phyloP scores from a whole-genome alignment of 2,888 invertebrate genomes.

The Pammene aurita region DNA sequence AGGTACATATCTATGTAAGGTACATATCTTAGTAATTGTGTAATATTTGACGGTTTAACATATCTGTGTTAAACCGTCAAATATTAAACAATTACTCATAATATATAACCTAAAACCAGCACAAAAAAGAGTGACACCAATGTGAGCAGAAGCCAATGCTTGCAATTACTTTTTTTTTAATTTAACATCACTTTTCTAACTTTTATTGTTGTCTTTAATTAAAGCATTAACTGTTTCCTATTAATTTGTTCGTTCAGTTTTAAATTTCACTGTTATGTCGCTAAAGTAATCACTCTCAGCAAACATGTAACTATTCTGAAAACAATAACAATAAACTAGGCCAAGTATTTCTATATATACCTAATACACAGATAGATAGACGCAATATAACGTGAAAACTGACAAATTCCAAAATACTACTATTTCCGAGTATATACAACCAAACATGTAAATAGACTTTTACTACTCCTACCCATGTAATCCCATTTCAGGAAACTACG shows the following conservation, averaged over 20 bases:
- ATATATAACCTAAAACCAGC: too few relatives aligned
- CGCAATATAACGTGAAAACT: neutral
- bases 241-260: neutral
- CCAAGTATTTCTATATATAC: neutral
- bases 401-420: slow-evolving; percentile 23
- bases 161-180: too few relatives aligned
- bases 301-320: neutral
- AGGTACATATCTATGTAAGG: too few relatives aligned
- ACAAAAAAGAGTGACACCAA: too few relatives aligned
- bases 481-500: neutral
- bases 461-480: slow-evolving; percentile 17
- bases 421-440: slow-evolving; percentile 22
- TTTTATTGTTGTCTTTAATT: too few relatives aligned
- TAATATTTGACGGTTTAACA: too few relatives aligned
- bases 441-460: slow-evolving; percentile 27
- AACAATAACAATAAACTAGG: slow-evolving; percentile 5
- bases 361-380: neutral
- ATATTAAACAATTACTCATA: too few relatives aligned
- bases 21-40: too few relatives aligned
- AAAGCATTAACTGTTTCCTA: neutral
- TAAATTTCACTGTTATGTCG: neutral
- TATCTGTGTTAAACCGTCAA: too few relatives aligned
- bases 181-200: too few relatives aligned
- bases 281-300: neutral
- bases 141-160: too few relatives aligned